These are phyloP conservation scores for Gavialis gangeticus DNA, from an alignment of 2,113 vertebrate species.

Conservation along the genomic window DNA sequence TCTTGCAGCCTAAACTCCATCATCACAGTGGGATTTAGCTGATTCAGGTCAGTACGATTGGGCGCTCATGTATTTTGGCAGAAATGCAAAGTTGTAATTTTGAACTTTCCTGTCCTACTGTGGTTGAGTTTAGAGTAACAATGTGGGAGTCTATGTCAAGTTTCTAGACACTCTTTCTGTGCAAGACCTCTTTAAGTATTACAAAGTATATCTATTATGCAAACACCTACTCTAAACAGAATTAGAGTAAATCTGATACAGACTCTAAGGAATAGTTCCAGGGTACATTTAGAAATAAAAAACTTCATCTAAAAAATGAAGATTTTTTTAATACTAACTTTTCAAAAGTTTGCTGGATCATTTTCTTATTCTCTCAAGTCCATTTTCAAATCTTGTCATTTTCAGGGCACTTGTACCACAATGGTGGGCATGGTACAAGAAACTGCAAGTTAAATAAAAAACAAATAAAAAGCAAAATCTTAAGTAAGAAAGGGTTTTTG, in stretches of 20 bases:
- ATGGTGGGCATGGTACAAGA: not conserved
- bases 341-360: accelerated
- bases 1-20: conserved; percentile 79
- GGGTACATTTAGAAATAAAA: not conserved
- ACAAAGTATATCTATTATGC: conserved; percentile 1
- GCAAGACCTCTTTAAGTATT: conserved; percentile 1
- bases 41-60: conserved; percentile 71
- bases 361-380: not conserved
- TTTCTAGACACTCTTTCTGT: conserved; percentile 49
- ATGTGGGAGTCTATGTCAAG: conserved; percentile 58
- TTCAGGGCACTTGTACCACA: not conserved
- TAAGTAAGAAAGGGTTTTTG: not conserved
- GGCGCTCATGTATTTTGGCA: conserved; percentile 82
- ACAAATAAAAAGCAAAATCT: not conserved
- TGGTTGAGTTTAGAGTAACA: conserved; percentile 77
- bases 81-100: conserved; percentile 71
- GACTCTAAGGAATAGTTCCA: not conserved
- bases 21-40: conserved; percentile 81
- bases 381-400: not conserved
- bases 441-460: not conserved
- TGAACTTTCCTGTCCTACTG: conserved; percentile 82
- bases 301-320: not conserved
- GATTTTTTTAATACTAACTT: not conserved
- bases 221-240: not conserved
- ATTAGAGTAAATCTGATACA: not conserved